phyloP scores from a whole-genome alignment of 2,888 invertebrate species.

The Tipula lateralis region DNA sequence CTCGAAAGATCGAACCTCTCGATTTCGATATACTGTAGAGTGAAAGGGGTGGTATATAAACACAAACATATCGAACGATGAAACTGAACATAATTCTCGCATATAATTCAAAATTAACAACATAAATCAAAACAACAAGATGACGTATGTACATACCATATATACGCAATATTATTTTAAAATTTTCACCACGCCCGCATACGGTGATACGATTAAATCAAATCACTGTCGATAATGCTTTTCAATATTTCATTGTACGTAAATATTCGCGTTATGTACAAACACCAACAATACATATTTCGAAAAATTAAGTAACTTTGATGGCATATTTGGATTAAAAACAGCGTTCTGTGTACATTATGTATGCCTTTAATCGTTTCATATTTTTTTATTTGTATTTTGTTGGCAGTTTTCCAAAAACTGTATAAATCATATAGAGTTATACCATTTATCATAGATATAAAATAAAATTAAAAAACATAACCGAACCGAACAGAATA shows the following conservation, averaged over 20 bases:
- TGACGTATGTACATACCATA: not conserved
- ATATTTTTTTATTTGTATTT: not conserved
- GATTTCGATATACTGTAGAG: too few species aligned
- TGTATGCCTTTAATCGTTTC: not conserved
- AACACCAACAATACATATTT: not conserved
- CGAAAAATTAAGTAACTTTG: slow-evolving; percentile 7
- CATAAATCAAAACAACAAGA: not conserved
- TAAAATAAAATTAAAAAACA: not conserved
- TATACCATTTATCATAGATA: not conserved
- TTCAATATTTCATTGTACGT: not conserved
- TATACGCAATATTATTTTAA: not conserved
- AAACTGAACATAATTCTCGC: too few species aligned
- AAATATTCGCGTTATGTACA: not conserved
- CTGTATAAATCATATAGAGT: not conserved
- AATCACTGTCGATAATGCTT: not conserved
- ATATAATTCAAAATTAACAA: too few species aligned
- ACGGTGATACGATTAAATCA: not conserved
- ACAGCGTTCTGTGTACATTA: not conserved
- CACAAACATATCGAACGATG: too few species aligned
- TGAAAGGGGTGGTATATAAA: too few species aligned
- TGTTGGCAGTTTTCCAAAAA: slow-evolving; percentile 19
- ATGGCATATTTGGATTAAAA: slow-evolving; percentile 19
- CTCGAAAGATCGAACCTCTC: too few species aligned
- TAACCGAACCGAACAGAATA: not conserved
- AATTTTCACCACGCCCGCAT: too few species aligned